Evolutionary conservation across 2,797 vertebrate genomes (phyloP).

Genomic region (Tokudaia tokunoshimensis): DNA sequence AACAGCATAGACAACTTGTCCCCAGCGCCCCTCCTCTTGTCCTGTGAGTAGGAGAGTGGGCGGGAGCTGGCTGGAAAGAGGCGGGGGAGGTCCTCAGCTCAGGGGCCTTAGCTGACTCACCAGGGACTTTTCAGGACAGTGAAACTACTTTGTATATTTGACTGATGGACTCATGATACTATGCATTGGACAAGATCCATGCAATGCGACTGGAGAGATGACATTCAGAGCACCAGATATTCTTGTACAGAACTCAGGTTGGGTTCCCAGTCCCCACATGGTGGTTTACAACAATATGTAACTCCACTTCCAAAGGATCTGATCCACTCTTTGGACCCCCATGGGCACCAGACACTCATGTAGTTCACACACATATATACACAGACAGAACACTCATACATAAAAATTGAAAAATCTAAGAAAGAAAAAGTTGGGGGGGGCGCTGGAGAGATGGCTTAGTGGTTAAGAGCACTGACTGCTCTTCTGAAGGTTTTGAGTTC

Average conservation of each 20-base stretch:
- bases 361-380: neutral
- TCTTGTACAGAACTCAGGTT: neutral
- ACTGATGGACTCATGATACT: neutral
- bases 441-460: too few relatives aligned
- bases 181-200: neutral
- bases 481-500: too few relatives aligned
- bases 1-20: constrained; percentile 13
- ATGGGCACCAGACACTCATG: neutral
- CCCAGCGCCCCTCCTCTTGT: neutral
- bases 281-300: neutral
- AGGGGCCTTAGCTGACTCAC: neutral
- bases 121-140: neutral
- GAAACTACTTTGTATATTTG: neutral
- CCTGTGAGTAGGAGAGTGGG: neutral
- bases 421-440: neutral
- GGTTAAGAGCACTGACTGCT: too few relatives aligned
- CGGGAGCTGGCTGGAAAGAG: neutral
- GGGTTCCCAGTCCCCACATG: neutral
- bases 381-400: neutral
- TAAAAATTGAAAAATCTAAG: neutral
- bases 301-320: neutral
- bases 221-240: neutral
- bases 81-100: neutral
- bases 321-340: neutral
- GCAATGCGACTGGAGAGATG: neutral